phyloP scores from a whole-genome alignment of 2,797 vertebrate genomes.

The Chaetodon trifasciatus region DNA sequence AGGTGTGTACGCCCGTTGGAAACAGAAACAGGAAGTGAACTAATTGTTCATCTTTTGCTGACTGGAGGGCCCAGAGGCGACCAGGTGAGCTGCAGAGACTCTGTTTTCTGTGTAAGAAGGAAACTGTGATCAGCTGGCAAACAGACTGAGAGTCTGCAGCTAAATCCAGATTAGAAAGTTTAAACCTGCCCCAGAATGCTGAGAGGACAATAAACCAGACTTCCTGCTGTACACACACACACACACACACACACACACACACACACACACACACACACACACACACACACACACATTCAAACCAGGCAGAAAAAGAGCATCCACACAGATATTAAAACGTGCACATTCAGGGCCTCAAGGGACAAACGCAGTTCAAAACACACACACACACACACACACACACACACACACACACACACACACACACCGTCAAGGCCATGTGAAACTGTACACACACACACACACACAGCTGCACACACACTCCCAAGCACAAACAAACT shows the following conservation, averaged over 20 bases:
- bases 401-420: not conserved
- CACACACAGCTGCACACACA: not conserved
- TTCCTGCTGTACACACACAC: conserved; percentile 5
- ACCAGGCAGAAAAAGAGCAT: too few species aligned
- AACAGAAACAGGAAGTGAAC: too few species aligned
- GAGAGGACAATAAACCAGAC: conserved; percentile 25
- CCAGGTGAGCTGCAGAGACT: too few species aligned
- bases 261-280: conserved; percentile 20
- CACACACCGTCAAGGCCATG: not conserved
- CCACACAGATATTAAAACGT: conserved; percentile 3
- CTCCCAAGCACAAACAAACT: not conserved
- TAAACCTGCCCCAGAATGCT: conserved; percentile 4
- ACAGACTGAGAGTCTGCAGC: not conserved
- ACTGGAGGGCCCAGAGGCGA: too few species aligned
- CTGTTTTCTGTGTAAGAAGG: too few species aligned
- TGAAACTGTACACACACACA: not conserved
- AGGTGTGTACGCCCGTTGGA: too few species aligned
- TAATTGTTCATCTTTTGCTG: too few species aligned
- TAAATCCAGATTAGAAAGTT: conserved; percentile 25
- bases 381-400: not conserved
- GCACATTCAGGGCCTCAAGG: not conserved
- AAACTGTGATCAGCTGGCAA: not conserved
- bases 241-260: conserved; percentile 14
- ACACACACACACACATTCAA: not conserved
- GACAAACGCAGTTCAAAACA: not conserved